A percentile compares a stretch with the other conserved stretches of the same genome.
phyloP scores from a whole-genome alignment of 2,113 vertebrate species.

The Antidorcas marsupialis region DNA sequence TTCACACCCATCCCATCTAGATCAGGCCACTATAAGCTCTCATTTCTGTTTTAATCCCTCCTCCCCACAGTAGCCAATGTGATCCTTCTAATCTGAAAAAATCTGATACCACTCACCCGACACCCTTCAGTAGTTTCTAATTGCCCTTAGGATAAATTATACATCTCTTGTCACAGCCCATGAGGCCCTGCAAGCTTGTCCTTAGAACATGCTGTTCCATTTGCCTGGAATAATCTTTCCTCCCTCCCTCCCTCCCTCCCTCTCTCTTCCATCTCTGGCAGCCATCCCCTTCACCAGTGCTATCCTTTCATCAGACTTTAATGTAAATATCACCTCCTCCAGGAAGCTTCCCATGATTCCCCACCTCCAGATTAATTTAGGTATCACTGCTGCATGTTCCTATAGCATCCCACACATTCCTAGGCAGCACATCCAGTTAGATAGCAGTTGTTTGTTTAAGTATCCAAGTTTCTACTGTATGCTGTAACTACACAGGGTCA shows the following conservation, averaged over 20 bases:
- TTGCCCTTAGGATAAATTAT: conserved; percentile 16
- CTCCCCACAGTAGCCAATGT: background rate
- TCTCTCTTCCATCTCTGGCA: background rate
- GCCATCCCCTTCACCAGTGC: background rate
- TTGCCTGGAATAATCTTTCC: background rate
- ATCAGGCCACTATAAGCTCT: background rate
- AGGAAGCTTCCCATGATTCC: background rate
- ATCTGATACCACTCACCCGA: background rate
- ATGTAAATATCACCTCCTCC: background rate
- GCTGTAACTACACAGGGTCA: background rate
- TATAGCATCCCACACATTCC: background rate
- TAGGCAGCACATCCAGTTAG: background rate
- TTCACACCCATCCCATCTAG: background rate
- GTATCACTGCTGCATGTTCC: background rate
- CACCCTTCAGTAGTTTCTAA: conserved; percentile 15
- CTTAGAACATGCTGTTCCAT: background rate
- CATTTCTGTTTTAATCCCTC: background rate
- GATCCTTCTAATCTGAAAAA: conserved; percentile 12
- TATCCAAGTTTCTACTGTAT: background rate
- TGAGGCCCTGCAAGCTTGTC: background rate
- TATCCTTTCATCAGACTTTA: background rate
- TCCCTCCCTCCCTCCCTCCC: background rate
- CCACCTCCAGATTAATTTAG: background rate
- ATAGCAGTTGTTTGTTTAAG: background rate
- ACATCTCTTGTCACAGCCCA: background rate